Evolutionary conservation across 2,113 vertebrate genomes (phyloP), one percentile per base, ranked within the genome.

Genomic region (Bufo gargarizans): DNA sequence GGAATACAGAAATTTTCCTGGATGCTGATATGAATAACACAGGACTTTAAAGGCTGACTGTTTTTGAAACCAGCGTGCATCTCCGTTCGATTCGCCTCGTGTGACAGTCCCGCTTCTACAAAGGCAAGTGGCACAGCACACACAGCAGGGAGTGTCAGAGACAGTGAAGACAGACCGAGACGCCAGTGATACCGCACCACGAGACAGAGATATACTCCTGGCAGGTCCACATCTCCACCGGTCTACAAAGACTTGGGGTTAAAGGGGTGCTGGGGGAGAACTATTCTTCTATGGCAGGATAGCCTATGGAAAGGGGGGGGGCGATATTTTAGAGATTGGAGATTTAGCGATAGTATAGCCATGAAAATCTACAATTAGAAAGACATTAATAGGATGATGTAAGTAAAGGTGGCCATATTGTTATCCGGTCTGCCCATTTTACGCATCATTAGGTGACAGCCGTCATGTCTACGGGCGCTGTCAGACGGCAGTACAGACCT

Each of bases 41-140:
- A 17, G n/a, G 4, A 12, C 58, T 61, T 82, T 47, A 82, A 82
- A 45, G 22, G 14, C 16, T n/a, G 33, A 12, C 16, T 20, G 80
- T 65, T 61, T 82, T 65, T 82, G 13, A 65, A 63, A 65, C 4
- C 80, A 67, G 80, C 58, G 43, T n/a, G 80, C 45, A 5, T 49
- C 56, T 65, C 59, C n/a, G 79, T 82, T 63, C 72, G 63, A 10
- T 33, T 59, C 55, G 77, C 85, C 33, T 43, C 33, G 9, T 63
- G 58, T 53, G 85, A 77, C 72, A 78, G 74, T 76, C 45, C 61
- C 10, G 45, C 65, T 20, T 77, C 74, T 50, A 77, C 59, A 86
- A 53, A 77, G 85, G 16, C 58, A 67, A 33, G 19, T 12, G n/a
- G 58, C 45, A 33, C 17, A 8, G 22, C 22, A 50, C 72, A 71